Percentiles rank a stretch among this genome's conserved stretches.
Evolutionary conservation across 2,888 invertebrate genomes (phyloP).

Genomic region (Caenorhabditis doughertyi): DNA sequence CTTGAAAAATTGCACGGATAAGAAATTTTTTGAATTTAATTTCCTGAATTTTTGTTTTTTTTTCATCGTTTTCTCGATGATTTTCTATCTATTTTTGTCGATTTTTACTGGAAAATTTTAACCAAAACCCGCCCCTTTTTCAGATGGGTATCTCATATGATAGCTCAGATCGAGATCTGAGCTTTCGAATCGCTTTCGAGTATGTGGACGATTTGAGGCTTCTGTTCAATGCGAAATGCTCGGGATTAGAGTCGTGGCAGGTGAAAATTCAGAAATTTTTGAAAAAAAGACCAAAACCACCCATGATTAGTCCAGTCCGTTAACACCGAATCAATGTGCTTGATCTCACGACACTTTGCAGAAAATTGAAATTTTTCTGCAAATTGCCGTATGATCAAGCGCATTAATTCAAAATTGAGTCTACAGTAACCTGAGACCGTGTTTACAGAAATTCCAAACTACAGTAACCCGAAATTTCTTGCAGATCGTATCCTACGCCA

Average conservation of each 20-base stretch:
- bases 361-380: too few relatives aligned
- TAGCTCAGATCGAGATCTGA: slow-evolving; percentile 48
- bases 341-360: too few relatives aligned
- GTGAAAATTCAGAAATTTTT: too few relatives aligned
- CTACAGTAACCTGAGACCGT: too few relatives aligned
- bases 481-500: slow-evolving; percentile 72
- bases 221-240: slow-evolving; percentile 74
- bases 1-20: neutral
- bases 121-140: too few relatives aligned
- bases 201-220: slow-evolving; percentile 73
- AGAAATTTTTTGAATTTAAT: neutral
- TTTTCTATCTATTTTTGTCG: neutral
- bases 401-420: too few relatives aligned
- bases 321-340: too few relatives aligned
- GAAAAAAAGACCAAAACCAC: too few relatives aligned
- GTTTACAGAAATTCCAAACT: neutral
- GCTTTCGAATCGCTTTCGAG: slow-evolving; percentile 71
- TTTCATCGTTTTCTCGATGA: neutral
- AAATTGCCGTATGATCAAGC: too few relatives aligned
- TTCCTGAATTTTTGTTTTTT: neutral
- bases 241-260: slow-evolving; percentile 79
- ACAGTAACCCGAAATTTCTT: slow-evolving; percentile 13
- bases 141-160: slow-evolving; percentile 44
- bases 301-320: too few relatives aligned
- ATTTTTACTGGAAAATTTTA: neutral